Evolutionary conservation across 2,797 vertebrate species (phyloP).

Genomic region (Silurus lanzhouensis): DNA sequence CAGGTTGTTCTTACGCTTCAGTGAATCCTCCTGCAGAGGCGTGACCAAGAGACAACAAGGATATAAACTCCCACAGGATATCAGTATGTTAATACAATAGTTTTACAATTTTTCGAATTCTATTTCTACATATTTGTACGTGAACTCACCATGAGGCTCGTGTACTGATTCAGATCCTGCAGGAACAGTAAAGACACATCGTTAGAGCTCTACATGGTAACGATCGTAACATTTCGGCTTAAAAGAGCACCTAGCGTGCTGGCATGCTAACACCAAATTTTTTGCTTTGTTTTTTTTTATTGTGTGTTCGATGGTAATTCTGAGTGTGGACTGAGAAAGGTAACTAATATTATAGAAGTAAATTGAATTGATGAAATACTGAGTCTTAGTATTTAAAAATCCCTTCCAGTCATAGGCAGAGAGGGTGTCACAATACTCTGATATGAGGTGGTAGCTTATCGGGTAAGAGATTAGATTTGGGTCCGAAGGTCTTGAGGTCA

Average conservation of each 20-base stretch:
- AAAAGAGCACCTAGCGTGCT: background rate
- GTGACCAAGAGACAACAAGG: background rate
- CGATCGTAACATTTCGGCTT: background rate
- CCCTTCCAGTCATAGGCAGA: too few species aligned
- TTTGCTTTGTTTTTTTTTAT: background rate
- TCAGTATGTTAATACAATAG: background rate
- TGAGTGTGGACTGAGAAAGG: background rate
- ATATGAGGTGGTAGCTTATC: too few species aligned
- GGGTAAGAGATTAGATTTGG: too few species aligned
- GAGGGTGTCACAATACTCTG: too few species aligned
- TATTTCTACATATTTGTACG: background rate
- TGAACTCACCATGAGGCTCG: conserved; percentile 80
- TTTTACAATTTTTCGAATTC: background rate
- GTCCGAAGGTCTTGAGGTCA: too few species aligned
- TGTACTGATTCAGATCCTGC: conserved; percentile 79
- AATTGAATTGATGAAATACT: background rate
- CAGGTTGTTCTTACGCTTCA: conserved; percentile 75
- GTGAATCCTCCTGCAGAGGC: conserved; percentile 78
- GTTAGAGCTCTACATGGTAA: background rate
- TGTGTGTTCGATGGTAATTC: background rate
- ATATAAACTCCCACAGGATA: background rate
- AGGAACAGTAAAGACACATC: conserved; percentile 7
- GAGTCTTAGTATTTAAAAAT: background rate
- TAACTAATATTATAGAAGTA: background rate
- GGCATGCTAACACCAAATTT: background rate